Evolutionary conservation across 2,797 vertebrate species (phyloP).

Genomic region (Rhinoraja longicauda): DNA sequence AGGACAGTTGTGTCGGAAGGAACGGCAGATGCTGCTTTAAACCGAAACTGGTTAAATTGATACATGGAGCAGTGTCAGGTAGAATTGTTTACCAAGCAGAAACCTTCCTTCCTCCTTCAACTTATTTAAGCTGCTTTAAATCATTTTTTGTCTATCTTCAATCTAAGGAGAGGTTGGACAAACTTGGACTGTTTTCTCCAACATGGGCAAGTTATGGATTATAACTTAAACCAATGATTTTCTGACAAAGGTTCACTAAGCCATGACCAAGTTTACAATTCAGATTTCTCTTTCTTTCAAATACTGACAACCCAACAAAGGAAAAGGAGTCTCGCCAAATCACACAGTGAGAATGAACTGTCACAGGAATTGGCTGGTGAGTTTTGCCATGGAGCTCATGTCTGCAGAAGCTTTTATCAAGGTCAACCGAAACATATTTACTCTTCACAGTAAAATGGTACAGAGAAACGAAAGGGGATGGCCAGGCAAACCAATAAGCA

Average conservation of each 20-base stretch:
- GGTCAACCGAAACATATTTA: background rate
- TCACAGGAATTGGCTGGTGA: background rate
- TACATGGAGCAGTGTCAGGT: no score
- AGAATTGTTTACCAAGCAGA: no score
- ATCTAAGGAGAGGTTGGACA: no score
- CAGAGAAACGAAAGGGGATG: background rate
- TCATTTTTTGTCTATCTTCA: no score
- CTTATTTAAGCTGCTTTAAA: no score
- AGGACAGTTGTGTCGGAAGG: no score
- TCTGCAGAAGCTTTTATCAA: background rate
- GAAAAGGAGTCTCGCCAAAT: conserved; percentile 7
- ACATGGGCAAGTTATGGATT: background rate
- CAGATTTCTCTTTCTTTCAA: background rate
- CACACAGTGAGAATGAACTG: background rate
- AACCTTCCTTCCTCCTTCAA: no score
- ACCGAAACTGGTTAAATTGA: no score
- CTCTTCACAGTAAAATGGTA: background rate
- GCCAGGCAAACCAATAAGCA: background rate
- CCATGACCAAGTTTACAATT: background rate
- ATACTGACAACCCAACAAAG: conserved; percentile 13
- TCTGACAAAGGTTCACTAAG: background rate
- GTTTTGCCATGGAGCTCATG: background rate
- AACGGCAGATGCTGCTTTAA: no score
- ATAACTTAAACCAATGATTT: background rate
- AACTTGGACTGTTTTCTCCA: background rate